Conservation (phyloP, 92 coral and sea anemone genomes). For the Meandrina meandrites region DNA sequence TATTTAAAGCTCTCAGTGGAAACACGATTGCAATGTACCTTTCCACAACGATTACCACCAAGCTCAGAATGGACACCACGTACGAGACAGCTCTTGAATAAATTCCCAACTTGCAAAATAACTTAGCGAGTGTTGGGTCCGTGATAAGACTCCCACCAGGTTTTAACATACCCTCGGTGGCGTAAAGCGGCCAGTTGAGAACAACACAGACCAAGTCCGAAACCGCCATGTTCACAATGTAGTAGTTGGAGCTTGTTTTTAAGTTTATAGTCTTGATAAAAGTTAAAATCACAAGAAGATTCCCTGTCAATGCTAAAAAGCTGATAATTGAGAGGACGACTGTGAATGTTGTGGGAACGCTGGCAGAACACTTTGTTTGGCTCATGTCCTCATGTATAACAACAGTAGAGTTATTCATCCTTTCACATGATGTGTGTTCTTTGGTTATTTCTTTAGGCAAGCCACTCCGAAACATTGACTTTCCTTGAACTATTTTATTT, state of each 20-base stretch:
- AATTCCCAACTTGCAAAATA: constrained; percentile 20
- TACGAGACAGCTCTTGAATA: constrained; percentile 5
- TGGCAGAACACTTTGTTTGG: neutral
- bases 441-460: neutral
- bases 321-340: neutral
- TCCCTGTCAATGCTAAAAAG: constrained; percentile 5
- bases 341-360: neutral
- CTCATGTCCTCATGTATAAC: neutral
- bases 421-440: neutral
- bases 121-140: neutral
- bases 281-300: neutral
- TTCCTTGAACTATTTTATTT: neutral
- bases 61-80: constrained; percentile 17
- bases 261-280: constrained; percentile 13
- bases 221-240: constrained; percentile 25
- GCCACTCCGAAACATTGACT: neutral
- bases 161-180: constrained; percentile 17
- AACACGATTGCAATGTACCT: constrained; percentile 15
- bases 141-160: constrained; percentile 4
- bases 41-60: constrained; percentile 13
- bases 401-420: neutral
- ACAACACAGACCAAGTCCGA: neutral
- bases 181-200: constrained; percentile 18
- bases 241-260: constrained; percentile 11
- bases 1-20: neutral